Base-by-base conservation (phyloP, 1,140 invertebrate genomes). In the Procambarus virginalis region DNA sequence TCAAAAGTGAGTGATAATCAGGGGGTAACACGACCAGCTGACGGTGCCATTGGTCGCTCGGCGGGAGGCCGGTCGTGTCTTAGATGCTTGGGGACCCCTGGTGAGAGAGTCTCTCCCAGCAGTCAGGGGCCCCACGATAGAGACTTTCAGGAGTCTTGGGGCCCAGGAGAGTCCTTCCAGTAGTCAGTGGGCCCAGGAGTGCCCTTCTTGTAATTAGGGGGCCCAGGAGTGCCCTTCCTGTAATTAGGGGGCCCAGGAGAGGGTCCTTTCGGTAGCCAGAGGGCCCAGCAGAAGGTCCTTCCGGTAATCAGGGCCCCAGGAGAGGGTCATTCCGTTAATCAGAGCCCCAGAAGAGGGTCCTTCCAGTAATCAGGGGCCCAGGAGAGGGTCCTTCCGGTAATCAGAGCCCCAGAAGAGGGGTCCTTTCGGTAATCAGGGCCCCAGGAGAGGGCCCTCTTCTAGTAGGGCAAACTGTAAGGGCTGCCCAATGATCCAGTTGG, bases 1-100 rank as follows among this genome's bases (percentile, higher is more conserved):
- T 82, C 80, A 82, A 82, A 82, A 82, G 46, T 82, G 80, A 68
- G 34, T 12, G 58, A 68, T 82, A 82, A 82, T 82, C 80, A 82
- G 45, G 80, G 51, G 14, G 80, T 55, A 68, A 46, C 80, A 82
- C n/a, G 51, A 14, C 5, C 80, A 82, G 80, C 80, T 82, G 80
- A 82, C 80, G 80, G 12, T 45, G 2, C 80, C 58, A 82, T 82
- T 82, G 80, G 80, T 45, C 17, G 34, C 80, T 45, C 80, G 2
- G 80, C 20, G 14, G 80, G 80, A 60, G 58, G 4, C 34, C 12
- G 34, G 14, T 45, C 45, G 58, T 82, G 80, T 17, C 48, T 46
- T 49, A 78, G 12, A 34, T n/a, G 64, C 64, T 5, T 10, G 20
- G 17, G 64, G 10, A 17, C 51, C 12, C 51, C 51, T 5, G 12